Base-by-base conservation (phyloP, 2,797 vertebrate genomes). In the Gallirallus australis region DNA sequence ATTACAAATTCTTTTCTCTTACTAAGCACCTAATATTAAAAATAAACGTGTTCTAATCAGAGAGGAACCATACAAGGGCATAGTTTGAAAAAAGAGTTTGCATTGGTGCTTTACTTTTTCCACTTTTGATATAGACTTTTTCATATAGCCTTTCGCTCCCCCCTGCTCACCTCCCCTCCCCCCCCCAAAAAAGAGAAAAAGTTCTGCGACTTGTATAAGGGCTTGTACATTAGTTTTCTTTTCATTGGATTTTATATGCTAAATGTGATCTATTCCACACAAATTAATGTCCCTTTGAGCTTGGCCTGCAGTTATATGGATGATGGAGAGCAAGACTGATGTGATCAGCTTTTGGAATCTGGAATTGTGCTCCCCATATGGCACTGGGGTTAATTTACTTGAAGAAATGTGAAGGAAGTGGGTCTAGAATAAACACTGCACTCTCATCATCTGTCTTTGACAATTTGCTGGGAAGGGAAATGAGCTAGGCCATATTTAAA, bases 1-100 rank as follows among this genome's bases (percentile, higher is more conserved):
- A 82, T 56, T 94, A 75, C 52, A 82, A 89, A 79, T 89, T 78
- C 69, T 91, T 89, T 86, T 80, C 59, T 89, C 54, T 80, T 82
- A 70, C 60, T 59, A 76, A 90, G 83, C 66, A 78, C 82, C 57
- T 96, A 83, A 80, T 83, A 83, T 35, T 90, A 59, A 80, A 90
- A 75, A 65, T 42, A 78, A 77, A 40, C 42, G 82, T 81, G 33
- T 59, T 75, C 50, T 73, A 45, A 64, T 72, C 54, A 56, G 70
- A 64, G 48, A 86, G 19, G 23, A 89, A 53, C 48, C 15, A 23
- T 59, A 53, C 7, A 39, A 92, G 30, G 33, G 30, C 33, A 64
- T 11, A 18, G 17, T 61, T n/a, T 45, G 57, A 90, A 85, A 85
- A 45, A 56, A 12, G 13, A 50, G 10, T 71, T 87, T 61, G 27